Base-by-base conservation (phyloP, 2,888 invertebrate species). In the Netelia fuscicornis region DNA sequence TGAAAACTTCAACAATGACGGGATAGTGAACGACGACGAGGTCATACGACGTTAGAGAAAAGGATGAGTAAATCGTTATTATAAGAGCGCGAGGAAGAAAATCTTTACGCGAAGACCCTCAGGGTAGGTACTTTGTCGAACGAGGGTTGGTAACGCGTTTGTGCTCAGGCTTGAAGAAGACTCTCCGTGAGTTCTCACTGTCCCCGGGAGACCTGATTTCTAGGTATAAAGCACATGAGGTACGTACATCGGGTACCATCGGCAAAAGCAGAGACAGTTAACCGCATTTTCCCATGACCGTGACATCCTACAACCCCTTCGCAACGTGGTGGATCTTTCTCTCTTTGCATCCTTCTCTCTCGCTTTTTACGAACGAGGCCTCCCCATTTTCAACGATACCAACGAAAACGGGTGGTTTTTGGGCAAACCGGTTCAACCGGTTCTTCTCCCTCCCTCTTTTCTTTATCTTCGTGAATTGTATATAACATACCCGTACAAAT, bases 211-310 rank as follows among this genome's bases (percentile, higher is more conserved):
- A 81, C 71, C 82, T 76, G 76, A 30, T 80, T 20, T 2, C 37
- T 44, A 20, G 42, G 64, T 70, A 75, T 58, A 76, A 23, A 10
- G 17, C 20, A 10, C 10, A 23, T 0, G 17, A 20, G n/a, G 71
- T 56, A 54, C 58, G 71, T 56, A 54, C 58, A 76, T 65, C 58
- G 67, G 83, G 71, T 85, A 75, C 37, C 62, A 60, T 48, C 62
- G 85, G 64, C 81, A 56, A 37, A 37, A 83, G 85, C 81, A 81
- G 86, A 89, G 91, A 89, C 90, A 89, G 91, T 91, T 91, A 90
- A 91, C 90, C 91, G 91, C 87, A 88, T 91, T 93, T 80, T 93
- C 92, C 92, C 93, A 93, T 92, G 92, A 87, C 87, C 87, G 87
- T 84, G 83, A 86, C 84, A 81, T 82, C 80, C 70, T 44, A 65